Percentiles rank a stretch among this genome's conserved stretches.
phyloP scores from a whole-genome alignment of 2,113 vertebrate genomes.

The Gila orcuttii region DNA sequence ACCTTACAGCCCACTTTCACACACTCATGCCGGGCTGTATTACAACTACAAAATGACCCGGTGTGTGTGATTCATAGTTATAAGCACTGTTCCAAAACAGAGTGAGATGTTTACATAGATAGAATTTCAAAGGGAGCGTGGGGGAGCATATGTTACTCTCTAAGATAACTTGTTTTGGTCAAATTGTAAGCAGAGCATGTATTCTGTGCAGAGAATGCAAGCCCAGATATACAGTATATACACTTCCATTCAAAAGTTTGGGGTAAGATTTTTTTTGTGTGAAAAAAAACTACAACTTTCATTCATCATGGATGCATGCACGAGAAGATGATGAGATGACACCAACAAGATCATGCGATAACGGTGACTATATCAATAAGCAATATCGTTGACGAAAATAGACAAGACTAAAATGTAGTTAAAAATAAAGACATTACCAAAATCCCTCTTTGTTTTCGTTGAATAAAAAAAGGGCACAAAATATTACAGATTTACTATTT shows the following conservation, averaged over 20 bases:
- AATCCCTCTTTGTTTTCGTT: too few species aligned
- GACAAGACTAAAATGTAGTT: too few species aligned
- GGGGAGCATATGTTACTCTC: neutral
- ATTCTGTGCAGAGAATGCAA: neutral
- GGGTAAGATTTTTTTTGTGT: neutral
- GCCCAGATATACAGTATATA: neutral
- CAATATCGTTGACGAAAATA: too few species aligned
- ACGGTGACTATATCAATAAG: too few species aligned
- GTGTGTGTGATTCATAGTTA: conserved; percentile 30
- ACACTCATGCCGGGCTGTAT: conserved; percentile 44
- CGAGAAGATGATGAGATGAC: too few species aligned
- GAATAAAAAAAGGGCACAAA: too few species aligned
- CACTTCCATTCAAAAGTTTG: neutral
- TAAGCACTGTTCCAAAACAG: neutral
- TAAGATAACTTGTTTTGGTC: neutral
- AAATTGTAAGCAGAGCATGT: neutral
- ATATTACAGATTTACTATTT: too few species aligned
- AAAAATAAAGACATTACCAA: too few species aligned
- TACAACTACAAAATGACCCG: conserved; percentile 1
- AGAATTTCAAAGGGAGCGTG: neutral
- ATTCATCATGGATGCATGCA: neutral
- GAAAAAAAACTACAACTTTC: neutral
- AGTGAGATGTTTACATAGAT: neutral
- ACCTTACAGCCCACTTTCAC: conserved; percentile 38
- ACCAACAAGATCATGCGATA: too few species aligned